Evolutionary conservation across 2,797 vertebrate genomes (phyloP).

Genomic region (Thaleichthys pacificus): DNA sequence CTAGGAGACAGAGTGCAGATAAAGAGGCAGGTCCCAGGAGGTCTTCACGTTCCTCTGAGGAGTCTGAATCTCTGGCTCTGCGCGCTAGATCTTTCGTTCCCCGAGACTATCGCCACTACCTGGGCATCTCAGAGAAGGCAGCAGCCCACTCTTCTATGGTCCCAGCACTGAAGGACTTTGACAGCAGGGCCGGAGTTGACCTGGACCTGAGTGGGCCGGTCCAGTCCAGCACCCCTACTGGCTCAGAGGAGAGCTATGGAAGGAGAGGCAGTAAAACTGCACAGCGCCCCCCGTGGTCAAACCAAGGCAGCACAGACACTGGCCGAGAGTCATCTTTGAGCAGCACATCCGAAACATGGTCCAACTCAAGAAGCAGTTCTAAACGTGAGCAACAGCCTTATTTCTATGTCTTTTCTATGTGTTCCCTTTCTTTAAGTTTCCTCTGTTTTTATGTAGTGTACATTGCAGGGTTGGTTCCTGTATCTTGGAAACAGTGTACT

Average conservation of each 20-base stretch:
- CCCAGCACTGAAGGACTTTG: conserved; percentile 26
- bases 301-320: conserved; percentile 56
- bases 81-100: conserved; percentile 71
- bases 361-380: conserved; percentile 56
- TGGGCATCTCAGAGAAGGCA: conserved; percentile 67
- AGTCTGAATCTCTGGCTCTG: conserved; percentile 47
- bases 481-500: conserved; percentile 43
- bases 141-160: conserved; percentile 46
- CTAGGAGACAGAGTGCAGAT: conserved; percentile 33
- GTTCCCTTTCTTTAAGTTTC: neutral
- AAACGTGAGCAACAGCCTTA: conserved; percentile 62
- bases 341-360: conserved; percentile 60
- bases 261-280: conserved; percentile 50
- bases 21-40: conserved; percentile 34
- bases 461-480: neutral
- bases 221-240: conserved; percentile 62
- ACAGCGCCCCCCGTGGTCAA: conserved; percentile 45
- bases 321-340: conserved; percentile 61
- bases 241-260: conserved; percentile 51
- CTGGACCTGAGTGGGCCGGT: conserved; percentile 45
- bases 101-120: conserved; percentile 71
- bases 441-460: neutral
- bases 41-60: conserved; percentile 49
- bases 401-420: conserved; percentile 3
- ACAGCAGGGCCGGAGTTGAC: conserved; percentile 29